These are phyloP conservation scores for Acanthopagrus latus DNA, from an alignment of 2,797 vertebrate species.

Conservation along the genomic window DNA sequence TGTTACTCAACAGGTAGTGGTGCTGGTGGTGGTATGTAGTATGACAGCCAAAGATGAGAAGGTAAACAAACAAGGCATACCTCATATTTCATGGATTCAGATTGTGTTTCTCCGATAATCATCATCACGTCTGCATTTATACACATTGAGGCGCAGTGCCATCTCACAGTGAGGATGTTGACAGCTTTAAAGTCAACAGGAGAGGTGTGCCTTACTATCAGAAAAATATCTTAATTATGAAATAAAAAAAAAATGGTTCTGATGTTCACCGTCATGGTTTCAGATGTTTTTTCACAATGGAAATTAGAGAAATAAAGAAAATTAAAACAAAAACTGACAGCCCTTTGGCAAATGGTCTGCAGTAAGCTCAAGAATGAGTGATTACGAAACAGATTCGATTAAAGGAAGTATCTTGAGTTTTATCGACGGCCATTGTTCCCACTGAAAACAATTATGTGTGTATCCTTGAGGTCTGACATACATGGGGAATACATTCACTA, in stretches of 20 bases:
- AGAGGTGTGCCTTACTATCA: neutral
- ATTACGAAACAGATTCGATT: slow-evolving; percentile 7
- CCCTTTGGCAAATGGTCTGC: neutral
- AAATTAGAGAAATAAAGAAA: neutral
- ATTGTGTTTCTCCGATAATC: slow-evolving; percentile 1
- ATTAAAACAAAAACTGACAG: neutral
- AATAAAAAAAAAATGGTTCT: neutral
- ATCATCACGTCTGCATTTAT: neutral
- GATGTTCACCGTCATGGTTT: neutral
- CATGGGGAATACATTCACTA: slow-evolving; percentile 35
- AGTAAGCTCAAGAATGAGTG: slow-evolving; percentile 8
- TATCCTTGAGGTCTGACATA: slow-evolving; percentile 12
- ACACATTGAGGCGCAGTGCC: neutral
- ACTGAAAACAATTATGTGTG: slow-evolving; percentile 6
- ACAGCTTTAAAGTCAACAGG: too few relatives aligned
- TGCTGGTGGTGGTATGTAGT: neutral
- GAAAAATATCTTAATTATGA: neutral
- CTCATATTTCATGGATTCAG: slow-evolving; percentile 9
- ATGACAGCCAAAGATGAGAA: neutral
- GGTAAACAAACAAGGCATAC: slow-evolving; percentile 16
- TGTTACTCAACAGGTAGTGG: neutral
- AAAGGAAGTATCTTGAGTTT: neutral
- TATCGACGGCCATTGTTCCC: neutral
- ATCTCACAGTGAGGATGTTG: neutral
- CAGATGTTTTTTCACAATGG: neutral